A percentile compares a stretch with the other conserved stretches of the same genome.
Conservation (phyloP, 2,113 vertebrate species). For the Prochilodus magdalenae region DNA sequence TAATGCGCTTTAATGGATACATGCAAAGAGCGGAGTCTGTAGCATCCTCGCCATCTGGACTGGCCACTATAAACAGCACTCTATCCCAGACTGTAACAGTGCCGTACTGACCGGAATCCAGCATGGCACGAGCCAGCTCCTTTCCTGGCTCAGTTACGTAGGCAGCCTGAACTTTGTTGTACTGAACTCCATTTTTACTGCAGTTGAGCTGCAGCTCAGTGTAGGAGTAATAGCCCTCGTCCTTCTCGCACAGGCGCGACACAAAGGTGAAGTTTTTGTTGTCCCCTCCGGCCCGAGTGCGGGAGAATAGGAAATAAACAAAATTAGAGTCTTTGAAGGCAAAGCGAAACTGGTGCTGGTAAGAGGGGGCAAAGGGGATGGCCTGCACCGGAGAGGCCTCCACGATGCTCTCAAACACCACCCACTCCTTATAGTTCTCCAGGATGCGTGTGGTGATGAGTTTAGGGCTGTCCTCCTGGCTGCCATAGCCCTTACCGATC, state of each 20-base stretch:
- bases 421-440: conserved; percentile 77
- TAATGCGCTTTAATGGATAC: conserved; percentile 84
- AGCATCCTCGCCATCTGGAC: conserved; percentile 75
- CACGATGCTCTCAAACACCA: conserved; percentile 89
- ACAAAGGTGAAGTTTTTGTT: conserved; percentile 88
- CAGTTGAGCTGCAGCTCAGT: conserved; percentile 93
- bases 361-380: conserved; percentile 78
- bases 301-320: conserved; percentile 94
- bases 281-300: conserved; percentile 82
- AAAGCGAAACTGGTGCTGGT: conserved; percentile 81
- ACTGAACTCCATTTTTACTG: conserved; percentile 66
- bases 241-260: conserved; percentile 87
- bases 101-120: conserved; percentile 54
- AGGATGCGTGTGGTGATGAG: conserved; percentile 94
- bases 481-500: conserved; percentile 92
- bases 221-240: conserved; percentile 92
- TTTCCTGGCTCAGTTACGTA: conserved; percentile 77
- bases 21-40: conserved; percentile 86
- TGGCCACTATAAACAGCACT: conserved; percentile 87
- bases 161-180: conserved; percentile 84
- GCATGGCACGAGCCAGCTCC: conserved; percentile 74
- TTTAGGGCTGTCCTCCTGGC: conserved; percentile 90
- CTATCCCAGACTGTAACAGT: conserved; percentile 64
- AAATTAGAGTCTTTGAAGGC: conserved; percentile 84
- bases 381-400: conserved; percentile 86